phyloP scores from a whole-genome alignment of 2,113 vertebrate genomes.

The Phaethon lepturus region DNA sequence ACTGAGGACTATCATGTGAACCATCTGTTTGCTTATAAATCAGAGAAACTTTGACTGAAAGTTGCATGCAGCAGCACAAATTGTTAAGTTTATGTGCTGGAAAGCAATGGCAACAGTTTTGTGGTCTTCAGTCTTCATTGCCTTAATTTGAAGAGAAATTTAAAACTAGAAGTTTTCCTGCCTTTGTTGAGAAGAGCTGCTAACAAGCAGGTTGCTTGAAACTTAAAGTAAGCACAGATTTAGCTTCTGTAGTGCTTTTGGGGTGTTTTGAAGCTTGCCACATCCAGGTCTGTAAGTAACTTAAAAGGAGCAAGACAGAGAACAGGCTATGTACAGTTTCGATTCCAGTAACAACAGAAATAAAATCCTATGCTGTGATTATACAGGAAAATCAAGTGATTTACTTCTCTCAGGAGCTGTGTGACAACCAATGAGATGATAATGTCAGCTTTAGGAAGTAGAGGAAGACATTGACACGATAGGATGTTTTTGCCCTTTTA shows the following conservation, averaged over 20 bases:
- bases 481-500: conserved; percentile 27
- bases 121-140: conserved; percentile 30
- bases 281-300: background rate
- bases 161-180: conserved; percentile 2
- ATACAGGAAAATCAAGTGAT: background rate
- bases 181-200: background rate
- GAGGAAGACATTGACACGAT: background rate
- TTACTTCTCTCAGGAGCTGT: conserved; percentile 1
- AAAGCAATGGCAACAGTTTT: conserved; percentile 29
- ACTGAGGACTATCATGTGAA: conserved; percentile 49
- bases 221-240: background rate
- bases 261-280: background rate
- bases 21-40: conserved; percentile 73
- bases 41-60: conserved; percentile 64
- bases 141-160: conserved; percentile 30
- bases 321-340: background rate
- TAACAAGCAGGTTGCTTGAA: background rate
- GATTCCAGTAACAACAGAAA: background rate
- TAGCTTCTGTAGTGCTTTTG: background rate
- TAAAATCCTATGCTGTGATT: background rate
- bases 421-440: conserved; percentile 36
- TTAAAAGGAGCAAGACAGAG: background rate
- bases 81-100: conserved; percentile 57
- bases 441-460: conserved; percentile 10
- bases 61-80: background rate